These are phyloP conservation scores for Micromesistius poutassou DNA, from an alignment of 2,797 vertebrate genomes.

Conservation along the genomic window DNA sequence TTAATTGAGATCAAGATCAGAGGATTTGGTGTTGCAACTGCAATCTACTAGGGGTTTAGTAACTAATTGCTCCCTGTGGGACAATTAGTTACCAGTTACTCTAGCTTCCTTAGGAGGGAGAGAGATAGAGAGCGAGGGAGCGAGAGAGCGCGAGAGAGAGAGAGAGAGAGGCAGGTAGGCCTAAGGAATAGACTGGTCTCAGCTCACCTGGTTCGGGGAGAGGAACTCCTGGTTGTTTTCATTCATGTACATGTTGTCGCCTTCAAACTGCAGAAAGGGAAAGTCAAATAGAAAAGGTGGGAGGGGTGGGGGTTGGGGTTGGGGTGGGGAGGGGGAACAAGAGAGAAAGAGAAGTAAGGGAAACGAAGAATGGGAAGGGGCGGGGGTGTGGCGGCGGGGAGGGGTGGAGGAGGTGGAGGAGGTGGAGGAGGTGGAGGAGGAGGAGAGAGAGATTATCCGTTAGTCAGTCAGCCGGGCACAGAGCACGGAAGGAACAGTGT, in stretches of 20 bases:
- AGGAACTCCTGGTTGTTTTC: constrained; percentile 96
- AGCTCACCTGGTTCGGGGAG: constrained; percentile 89
- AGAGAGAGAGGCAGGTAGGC: constrained; percentile 5
- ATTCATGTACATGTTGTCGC: constrained; percentile 99
- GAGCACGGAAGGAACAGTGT: constrained; percentile 35
- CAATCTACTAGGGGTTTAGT: no score
- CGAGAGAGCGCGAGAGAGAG: background rate
- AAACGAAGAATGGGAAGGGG: constrained; percentile 30
- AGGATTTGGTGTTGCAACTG: no score
- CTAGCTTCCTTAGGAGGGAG: background rate
- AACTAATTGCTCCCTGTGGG: no score
- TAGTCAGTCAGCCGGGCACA: constrained; percentile 29
- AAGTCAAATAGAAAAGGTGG: constrained; percentile 26
- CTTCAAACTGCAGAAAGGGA: constrained; percentile 87
- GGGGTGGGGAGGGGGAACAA: constrained; percentile 18
- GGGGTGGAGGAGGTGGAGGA: no score
- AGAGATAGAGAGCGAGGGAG: background rate
- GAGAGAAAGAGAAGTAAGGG: constrained; percentile 26
- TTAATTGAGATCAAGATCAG: no score
- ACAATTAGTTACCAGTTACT: no score
- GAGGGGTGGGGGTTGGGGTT: constrained; percentile 25
- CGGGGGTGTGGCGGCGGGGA: no score
- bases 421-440: no score
- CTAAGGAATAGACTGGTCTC: constrained; percentile 9
- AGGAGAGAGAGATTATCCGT: constrained; percentile 29